Conservation (phyloP, 2,797 vertebrate species). For the Epinephelus malabaricus region DNA sequence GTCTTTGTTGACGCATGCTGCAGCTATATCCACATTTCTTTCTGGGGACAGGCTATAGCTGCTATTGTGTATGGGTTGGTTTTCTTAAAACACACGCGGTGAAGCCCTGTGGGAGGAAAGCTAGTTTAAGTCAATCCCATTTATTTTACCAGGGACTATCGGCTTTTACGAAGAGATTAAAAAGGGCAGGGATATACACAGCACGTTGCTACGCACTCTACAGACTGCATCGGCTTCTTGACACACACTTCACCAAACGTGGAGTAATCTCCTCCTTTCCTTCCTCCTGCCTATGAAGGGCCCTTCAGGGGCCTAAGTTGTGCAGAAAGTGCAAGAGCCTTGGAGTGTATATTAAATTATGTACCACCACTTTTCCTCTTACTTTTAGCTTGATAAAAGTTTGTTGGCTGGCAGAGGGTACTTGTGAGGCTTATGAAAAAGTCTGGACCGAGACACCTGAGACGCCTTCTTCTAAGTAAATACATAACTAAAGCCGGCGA, state of each 20-base stretch:
- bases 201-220: slow-evolving; percentile 37
- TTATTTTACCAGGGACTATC: slow-evolving; percentile 59
- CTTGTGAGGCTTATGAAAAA: slow-evolving; percentile 40
- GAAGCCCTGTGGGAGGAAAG: slow-evolving; percentile 42
- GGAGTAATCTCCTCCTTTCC: slow-evolving; percentile 43
- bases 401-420: slow-evolving; percentile 32
- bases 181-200: slow-evolving; percentile 37
- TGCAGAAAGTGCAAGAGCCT: slow-evolving; percentile 39
- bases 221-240: slow-evolving; percentile 40
- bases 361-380: slow-evolving; percentile 9
- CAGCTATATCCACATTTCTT: slow-evolving; percentile 36
- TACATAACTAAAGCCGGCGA: not conserved
- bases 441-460: slow-evolving; percentile 18
- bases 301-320: slow-evolving; percentile 29
- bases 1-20: slow-evolving; percentile 45
- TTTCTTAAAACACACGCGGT: slow-evolving; percentile 24
- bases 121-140: slow-evolving; percentile 61
- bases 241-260: slow-evolving; percentile 48
- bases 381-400: slow-evolving; percentile 29
- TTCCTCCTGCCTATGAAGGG: slow-evolving; percentile 21
- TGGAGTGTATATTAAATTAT: slow-evolving; percentile 47
- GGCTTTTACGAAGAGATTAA: slow-evolving; percentile 56
- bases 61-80: slow-evolving; percentile 12
- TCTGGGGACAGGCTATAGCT: slow-evolving; percentile 23
- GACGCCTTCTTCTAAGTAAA: slow-evolving; percentile 10